These are phyloP conservation scores for Festucalex cinctus DNA, from an alignment of 2,113 vertebrate genomes.

Conservation along the genomic window DNA sequence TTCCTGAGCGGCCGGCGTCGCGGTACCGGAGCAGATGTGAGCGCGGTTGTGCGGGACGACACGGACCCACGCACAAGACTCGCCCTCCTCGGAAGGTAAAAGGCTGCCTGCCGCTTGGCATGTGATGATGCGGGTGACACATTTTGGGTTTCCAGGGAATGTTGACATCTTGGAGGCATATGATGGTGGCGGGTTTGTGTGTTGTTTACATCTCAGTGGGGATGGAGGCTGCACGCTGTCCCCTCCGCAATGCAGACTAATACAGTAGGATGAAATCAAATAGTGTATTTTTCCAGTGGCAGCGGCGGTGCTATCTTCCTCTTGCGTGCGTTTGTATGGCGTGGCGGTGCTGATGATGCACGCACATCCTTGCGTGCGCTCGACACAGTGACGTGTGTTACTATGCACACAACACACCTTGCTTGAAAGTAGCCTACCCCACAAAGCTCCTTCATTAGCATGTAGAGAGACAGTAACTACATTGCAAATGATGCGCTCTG, in stretches of 20 bases:
- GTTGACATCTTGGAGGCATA: constrained; percentile 42
- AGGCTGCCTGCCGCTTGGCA: constrained; percentile 1
- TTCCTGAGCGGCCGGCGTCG: constrained; percentile 54
- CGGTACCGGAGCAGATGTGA: constrained; percentile 65
- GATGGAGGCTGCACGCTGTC: constrained; percentile 28
- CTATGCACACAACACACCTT: constrained; percentile 1
- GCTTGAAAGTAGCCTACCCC: background rate
- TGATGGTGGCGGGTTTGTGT: constrained; percentile 18
- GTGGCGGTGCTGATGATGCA: background rate
- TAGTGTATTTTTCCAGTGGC: background rate
- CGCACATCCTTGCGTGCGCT: background rate
- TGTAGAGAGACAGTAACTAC: background rate
- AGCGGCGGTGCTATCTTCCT: background rate
- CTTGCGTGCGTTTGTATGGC: background rate
- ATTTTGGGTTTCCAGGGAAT: background rate
- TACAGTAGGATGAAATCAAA: background rate
- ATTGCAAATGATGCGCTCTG: background rate
- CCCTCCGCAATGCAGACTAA: constrained; percentile 67
- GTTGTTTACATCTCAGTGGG: constrained; percentile 51
- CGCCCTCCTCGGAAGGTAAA: constrained; percentile 65
- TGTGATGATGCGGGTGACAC: background rate
- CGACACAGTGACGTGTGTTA: constrained; percentile 1
- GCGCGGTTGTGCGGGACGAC: constrained; percentile 52
- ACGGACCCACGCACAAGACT: constrained; percentile 33
- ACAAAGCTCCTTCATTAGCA: background rate